Percentiles rank a stretch among this genome's conserved stretches.
Conservation (phyloP, 2,797 vertebrate species). For the Cercopithecus diana region DNA sequence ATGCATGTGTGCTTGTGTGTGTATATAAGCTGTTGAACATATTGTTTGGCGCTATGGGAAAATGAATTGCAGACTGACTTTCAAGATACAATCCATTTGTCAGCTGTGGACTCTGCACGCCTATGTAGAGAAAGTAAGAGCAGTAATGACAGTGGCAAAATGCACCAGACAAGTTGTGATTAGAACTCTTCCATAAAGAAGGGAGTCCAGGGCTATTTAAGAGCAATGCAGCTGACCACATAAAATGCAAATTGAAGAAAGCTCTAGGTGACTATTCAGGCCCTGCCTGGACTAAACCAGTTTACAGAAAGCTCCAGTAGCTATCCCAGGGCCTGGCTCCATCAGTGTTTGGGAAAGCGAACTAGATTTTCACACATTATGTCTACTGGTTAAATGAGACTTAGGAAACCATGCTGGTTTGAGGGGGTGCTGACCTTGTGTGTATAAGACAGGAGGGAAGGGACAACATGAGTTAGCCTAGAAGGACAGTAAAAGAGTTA, state of each 20-base stretch:
- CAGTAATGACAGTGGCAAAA: neutral
- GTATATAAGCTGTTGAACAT: neutral
- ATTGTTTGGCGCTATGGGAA: neutral
- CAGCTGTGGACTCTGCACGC: neutral
- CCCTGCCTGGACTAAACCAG: neutral
- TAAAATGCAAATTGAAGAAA: neutral
- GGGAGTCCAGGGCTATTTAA: neutral
- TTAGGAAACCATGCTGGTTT: neutral
- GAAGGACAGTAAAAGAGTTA: neutral
- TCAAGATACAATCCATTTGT: neutral
- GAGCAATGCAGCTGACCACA: neutral
- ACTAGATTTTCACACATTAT: neutral
- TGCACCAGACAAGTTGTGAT: neutral
- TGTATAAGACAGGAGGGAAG: neutral
- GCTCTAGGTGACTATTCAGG: neutral
- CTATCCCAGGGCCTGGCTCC: neutral
- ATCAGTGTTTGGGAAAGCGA: neutral
- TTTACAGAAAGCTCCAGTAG: neutral
- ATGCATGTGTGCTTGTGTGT: rapidly evolving
- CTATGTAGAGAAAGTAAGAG: neutral
- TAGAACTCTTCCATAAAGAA: neutral
- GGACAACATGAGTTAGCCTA: neutral
- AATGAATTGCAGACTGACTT: neutral
- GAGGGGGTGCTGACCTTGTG: neutral
- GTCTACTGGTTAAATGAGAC: neutral